Conservation (phyloP, 2,113 vertebrate genomes). For the Gymnocephalus cernua region DNA sequence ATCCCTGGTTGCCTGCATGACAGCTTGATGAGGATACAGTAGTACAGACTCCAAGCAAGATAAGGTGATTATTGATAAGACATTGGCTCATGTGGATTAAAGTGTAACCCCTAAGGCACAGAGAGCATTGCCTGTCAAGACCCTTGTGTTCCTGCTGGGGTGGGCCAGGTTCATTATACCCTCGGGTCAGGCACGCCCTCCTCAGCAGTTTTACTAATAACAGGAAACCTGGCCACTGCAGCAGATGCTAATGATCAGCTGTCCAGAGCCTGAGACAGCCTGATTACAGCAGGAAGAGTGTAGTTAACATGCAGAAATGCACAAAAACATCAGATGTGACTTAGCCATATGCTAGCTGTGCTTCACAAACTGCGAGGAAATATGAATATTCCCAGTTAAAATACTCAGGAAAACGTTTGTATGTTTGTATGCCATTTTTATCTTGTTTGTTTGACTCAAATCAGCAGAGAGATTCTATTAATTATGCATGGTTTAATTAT, state of each 20-base stretch:
- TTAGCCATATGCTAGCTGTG: conserved; percentile 3
- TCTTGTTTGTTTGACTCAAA: conserved; percentile 8
- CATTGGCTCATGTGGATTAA: not conserved
- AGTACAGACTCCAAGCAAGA: not conserved
- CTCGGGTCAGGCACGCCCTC: conserved; percentile 38
- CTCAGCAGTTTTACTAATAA: conserved; percentile 67
- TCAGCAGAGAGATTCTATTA: not conserved
- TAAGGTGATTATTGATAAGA: conserved; percentile 7
- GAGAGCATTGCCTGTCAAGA: conserved; percentile 10
- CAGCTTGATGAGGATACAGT: not conserved
- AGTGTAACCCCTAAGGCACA: not conserved
- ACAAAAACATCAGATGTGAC: conserved; percentile 31
- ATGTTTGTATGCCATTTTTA: not conserved
- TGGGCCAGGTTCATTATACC: conserved; percentile 33
- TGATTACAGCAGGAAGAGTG: conserved; percentile 68
- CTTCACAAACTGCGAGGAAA: not conserved
- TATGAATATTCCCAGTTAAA: not conserved
- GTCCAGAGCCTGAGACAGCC: conserved; percentile 51
- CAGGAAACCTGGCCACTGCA: conserved; percentile 68
- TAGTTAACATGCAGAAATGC: conserved; percentile 43
- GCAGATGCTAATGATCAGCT: conserved; percentile 76
- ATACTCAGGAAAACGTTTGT: not conserved
- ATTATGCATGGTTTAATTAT: conserved; percentile 16
- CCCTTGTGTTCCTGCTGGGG: conserved; percentile 38
- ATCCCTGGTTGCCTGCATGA: not conserved